phyloP scores from a whole-genome alignment of 64 coral and sea anemone species.

The Montipora sp. region DNA sequence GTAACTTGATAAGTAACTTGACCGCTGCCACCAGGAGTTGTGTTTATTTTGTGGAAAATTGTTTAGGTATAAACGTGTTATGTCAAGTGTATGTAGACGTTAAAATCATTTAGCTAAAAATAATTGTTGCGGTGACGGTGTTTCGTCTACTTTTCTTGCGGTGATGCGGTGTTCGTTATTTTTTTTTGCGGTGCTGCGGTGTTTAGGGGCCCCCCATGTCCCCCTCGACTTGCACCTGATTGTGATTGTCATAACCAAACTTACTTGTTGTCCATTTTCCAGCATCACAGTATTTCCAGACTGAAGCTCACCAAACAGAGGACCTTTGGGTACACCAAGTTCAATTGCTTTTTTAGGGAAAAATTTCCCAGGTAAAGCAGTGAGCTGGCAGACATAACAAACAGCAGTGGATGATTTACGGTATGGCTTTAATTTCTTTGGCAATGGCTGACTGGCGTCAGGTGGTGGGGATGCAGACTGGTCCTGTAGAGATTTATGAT shows the following conservation, averaged over 20 bases:
- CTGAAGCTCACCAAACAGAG: conserved; percentile 80
- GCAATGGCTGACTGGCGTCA: background rate
- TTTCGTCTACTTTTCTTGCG: no score
- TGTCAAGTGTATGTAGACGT: no score
- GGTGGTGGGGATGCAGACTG: background rate
- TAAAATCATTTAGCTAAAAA: no score
- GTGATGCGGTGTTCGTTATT: no score
- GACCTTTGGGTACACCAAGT: conserved; percentile 92
- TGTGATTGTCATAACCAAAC: background rate
- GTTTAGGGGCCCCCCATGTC: no score
- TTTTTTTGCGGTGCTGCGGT: no score
- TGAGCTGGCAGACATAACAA: conserved; percentile 86
- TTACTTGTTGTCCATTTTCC: conserved; percentile 77
- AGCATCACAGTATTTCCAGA: conserved; percentile 69
- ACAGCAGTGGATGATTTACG: conserved; percentile 7
- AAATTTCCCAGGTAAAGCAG: conserved; percentile 83
- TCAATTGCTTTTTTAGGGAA: conserved; percentile 84
- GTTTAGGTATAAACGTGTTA: no score
- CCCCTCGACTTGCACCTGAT: no score
- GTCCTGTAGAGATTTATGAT: background rate
- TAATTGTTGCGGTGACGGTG: no score
- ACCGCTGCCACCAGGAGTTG: no score
- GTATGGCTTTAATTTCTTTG: conserved; percentile 58
- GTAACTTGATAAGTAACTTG: no score
- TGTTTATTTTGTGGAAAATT: no score